Base-by-base conservation (phyloP, 1,140 invertebrate genomes). In the Kradibia gibbosae region DNA sequence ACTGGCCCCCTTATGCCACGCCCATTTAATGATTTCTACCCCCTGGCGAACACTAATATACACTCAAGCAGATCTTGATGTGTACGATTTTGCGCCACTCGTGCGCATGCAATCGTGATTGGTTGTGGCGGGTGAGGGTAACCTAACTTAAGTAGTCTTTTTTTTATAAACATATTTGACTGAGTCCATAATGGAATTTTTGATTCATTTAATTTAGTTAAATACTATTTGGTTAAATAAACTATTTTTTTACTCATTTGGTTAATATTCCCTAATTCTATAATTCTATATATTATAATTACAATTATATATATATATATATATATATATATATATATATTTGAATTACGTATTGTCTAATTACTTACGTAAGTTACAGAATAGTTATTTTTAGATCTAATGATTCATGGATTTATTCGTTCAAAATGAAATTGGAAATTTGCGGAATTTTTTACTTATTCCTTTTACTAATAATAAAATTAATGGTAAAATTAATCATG, bases 11-110 rank as follows among this genome's bases (percentile, higher is more conserved):
- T 88, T 85, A 90, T 87, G 89, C 89, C 91, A 91, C 91, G 91
- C 91, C 91, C 91, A 84, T 91, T 91, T 91, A 91, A 91, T 91
- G 91, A 91, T 91, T 91, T 91, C 91, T 90, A 91, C 91, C 91
- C 90, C 89, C 87, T 89, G 88, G 88, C 86, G 87, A 89, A 88
- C 86, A 85, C 57, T 42, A 4, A 20, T 82, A 82, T 83, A 67
- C 80, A 82, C 80, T 77, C 74, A 48, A 75, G 82, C 53, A 81
- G 79, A 85, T 75, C 83, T 88, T n/a, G 8, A 20, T 50, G 50
- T 3, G 28, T 34, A 34, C 5, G 20, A n/a, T 34, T 60, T n/a
- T 42, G 67, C 31, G 45, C 34, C 20, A 1, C 22, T 73, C 34
- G 42, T 7, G 42, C 42, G 0, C 25, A 28, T 15, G 13, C 80